phyloP scores from a whole-genome alignment of 1,140 invertebrate species.

The Notospermus geniculatus region DNA sequence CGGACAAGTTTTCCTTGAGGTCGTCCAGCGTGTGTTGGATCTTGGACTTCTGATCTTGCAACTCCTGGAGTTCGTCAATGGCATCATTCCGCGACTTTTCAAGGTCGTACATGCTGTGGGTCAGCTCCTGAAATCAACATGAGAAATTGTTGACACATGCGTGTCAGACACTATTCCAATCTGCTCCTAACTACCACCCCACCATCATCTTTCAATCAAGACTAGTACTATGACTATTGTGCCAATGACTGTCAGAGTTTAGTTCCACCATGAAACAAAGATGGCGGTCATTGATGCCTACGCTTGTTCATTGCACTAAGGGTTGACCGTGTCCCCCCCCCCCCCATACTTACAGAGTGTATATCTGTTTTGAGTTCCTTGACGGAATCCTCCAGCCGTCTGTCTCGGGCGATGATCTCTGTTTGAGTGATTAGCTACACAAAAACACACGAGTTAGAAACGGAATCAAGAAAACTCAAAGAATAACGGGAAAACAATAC shows the following conservation, averaged over 20 bases:
- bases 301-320: no score
- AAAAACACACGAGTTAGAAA: slow-evolving; percentile 10
- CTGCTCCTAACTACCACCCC: no score
- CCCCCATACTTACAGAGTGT: not conserved
- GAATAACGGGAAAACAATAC: no score
- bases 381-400: not conserved
- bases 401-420: not conserved
- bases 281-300: no score
- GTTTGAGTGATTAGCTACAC: slow-evolving; percentile 1
- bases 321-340: no score
- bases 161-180: no score
- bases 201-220: no score
- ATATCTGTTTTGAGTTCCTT: slow-evolving; percentile 7
- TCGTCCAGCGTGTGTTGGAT: slow-evolving; percentile 14
- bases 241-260: no score
- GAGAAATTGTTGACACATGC: no score
- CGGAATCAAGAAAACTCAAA: no score
- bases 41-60: slow-evolving; percentile 16
- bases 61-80: slow-evolving; percentile 12
- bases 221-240: no score
- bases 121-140: slow-evolving; percentile 23
- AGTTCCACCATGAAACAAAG: no score
- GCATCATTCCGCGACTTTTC: slow-evolving; percentile 16
- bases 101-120: slow-evolving; percentile 24
- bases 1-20: slow-evolving; percentile 12